phyloP scores from a whole-genome alignment of 2,888 invertebrate genomes.

The Stramonita haemastoma region DNA sequence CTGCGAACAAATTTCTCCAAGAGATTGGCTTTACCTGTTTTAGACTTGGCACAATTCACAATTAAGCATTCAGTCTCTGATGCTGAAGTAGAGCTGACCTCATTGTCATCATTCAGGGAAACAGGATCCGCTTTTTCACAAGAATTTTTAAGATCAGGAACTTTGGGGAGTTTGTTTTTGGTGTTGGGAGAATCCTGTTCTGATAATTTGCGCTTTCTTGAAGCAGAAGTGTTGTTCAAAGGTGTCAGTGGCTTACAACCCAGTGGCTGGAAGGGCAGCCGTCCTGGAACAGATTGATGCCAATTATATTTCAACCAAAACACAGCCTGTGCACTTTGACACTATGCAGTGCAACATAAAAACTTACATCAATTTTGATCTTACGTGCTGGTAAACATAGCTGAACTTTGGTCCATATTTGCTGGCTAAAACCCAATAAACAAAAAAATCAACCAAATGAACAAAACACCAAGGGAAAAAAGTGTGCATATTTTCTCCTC shows the following conservation, averaged over 20 bases:
- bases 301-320: background rate
- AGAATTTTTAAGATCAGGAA: slow-evolving; percentile 34
- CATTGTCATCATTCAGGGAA: slow-evolving; percentile 59
- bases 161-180: slow-evolving; percentile 54
- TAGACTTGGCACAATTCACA: slow-evolving; percentile 28
- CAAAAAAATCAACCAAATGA: no score
- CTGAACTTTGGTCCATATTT: no score
- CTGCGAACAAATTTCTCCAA: slow-evolving; percentile 60
- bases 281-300: slow-evolving; percentile 40
- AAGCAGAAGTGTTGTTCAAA: slow-evolving; percentile 11
- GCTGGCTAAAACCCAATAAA: no score
- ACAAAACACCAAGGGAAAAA: no score
- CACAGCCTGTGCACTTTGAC: no score
- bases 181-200: slow-evolving; percentile 51
- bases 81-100: slow-evolving; percentile 72
- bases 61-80: slow-evolving; percentile 64
- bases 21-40: slow-evolving; percentile 49
- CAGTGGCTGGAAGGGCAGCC: slow-evolving; percentile 52
- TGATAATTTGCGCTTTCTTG: slow-evolving; percentile 56
- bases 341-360: no score
- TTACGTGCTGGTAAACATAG: no score
- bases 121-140: slow-evolving; percentile 28
- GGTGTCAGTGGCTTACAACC: slow-evolving; percentile 41
- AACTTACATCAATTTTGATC: no score
- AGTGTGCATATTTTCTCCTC: no score